phyloP scores from a whole-genome alignment of 1,140 invertebrate genomes.

The Tetraneura akinire region DNA sequence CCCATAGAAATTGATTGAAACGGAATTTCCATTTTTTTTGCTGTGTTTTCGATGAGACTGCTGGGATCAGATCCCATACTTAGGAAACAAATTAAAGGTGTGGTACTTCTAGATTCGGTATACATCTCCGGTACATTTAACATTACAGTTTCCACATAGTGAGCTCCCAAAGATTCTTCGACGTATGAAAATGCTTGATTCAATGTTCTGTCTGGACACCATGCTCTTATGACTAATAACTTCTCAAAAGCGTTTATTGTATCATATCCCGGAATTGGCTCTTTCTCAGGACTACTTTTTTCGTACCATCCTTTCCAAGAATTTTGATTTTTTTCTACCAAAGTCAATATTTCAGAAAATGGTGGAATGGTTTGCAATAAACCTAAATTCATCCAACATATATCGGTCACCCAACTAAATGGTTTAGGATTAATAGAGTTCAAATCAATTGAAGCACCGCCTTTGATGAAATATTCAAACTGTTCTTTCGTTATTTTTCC shows the following conservation, averaged over 20 bases:
- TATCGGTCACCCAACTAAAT: slow-evolving; percentile 92
- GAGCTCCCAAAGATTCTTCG: slow-evolving; percentile 78
- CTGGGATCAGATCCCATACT: slow-evolving; percentile 96
- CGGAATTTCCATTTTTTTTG: slow-evolving; percentile 80
- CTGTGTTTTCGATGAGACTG: slow-evolving; percentile 81
- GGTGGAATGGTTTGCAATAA: slow-evolving; percentile 85
- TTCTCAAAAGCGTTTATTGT: slow-evolving; percentile 88
- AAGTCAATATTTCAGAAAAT: slow-evolving; percentile 79
- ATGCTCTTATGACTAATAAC: slow-evolving; percentile 84
- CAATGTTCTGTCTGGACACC: slow-evolving; percentile 88
- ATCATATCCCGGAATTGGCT: slow-evolving; percentile 87
- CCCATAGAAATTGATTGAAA: slow-evolving; percentile 90
- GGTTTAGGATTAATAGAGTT: slow-evolving; percentile 91
- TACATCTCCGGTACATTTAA: slow-evolving; percentile 88
- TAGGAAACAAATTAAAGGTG: slow-evolving; percentile 88
- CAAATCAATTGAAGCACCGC: slow-evolving; percentile 90
- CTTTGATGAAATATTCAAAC: slow-evolving; percentile 56
- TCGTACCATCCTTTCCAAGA: slow-evolving; percentile 95
- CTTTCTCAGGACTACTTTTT: slow-evolving; percentile 89
- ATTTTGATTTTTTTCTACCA: slow-evolving; percentile 77
- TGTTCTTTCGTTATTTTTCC: not conserved
- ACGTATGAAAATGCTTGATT: slow-evolving; percentile 15
- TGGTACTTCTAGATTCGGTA: slow-evolving; percentile 84
- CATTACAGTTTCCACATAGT: slow-evolving; percentile 89
- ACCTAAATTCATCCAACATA: slow-evolving; percentile 95